Percentiles rank a stretch among this genome's conserved stretches.
These are phyloP conservation scores for Turritopsis rubra DNA, from an alignment of 30 jellyfish, hydroid and myxozoan genomes.

Conservation along the genomic window DNA sequence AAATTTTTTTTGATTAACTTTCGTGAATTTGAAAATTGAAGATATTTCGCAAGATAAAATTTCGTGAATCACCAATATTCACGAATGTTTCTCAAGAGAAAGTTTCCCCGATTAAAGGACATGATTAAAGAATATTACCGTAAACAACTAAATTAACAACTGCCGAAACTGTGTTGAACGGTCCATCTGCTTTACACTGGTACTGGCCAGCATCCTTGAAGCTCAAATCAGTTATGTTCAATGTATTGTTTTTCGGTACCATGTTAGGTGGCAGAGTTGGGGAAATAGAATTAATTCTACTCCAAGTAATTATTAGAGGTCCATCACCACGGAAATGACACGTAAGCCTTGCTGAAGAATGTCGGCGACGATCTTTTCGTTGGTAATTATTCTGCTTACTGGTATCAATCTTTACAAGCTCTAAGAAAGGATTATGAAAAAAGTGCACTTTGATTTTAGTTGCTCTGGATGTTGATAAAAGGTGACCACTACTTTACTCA, in stretches of 20 bases:
- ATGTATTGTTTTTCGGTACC: slow-evolving; percentile 39
- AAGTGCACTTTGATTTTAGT: not conserved
- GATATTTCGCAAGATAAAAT: too few species aligned
- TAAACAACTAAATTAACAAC: slow-evolving; percentile 35
- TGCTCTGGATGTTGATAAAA: not conserved
- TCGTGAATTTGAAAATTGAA: too few species aligned
- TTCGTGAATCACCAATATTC: too few species aligned
- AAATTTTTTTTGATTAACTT: too few species aligned
- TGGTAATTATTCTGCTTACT: slow-evolving; percentile 13
- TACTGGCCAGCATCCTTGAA: slow-evolving; percentile 61
- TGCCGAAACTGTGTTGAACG: slow-evolving; percentile 40
- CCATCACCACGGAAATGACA: slow-evolving; percentile 71
- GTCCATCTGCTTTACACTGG: slow-evolving; percentile 50
- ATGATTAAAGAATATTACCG: not conserved
- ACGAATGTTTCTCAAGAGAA: too few species aligned
- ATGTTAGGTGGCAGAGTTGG: slow-evolving; percentile 53
- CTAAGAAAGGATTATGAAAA: slow-evolving; percentile 31
- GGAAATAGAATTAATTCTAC: slow-evolving; percentile 34
- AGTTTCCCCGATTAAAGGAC: too few species aligned
- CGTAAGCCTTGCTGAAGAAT: slow-evolving; percentile 32
- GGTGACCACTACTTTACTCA: not conserved
- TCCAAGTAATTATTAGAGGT: slow-evolving; percentile 49
- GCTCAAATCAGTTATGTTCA: slow-evolving; percentile 41
- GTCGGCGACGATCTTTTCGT: slow-evolving; percentile 19
- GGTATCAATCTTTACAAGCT: slow-evolving; percentile 36